These are phyloP conservation scores for Xiphorhynchus elegans DNA, from an alignment of 2,113 vertebrate species.

Conservation along the genomic window DNA sequence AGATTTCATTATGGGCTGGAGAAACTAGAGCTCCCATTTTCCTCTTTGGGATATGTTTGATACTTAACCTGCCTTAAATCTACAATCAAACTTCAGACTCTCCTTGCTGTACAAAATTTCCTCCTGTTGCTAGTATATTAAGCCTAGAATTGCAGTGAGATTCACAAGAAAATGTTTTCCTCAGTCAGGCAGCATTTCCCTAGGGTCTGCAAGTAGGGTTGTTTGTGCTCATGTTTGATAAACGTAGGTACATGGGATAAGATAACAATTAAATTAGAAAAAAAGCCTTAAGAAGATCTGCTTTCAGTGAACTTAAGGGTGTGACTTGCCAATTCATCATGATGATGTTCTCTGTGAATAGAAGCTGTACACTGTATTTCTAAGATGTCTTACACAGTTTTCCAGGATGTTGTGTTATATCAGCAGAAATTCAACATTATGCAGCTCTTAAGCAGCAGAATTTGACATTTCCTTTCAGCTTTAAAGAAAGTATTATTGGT, in stretches of 20 bases:
- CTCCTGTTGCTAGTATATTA: neutral
- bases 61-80: neutral
- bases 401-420: neutral
- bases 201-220: neutral
- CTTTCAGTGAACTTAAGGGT: neutral
- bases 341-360: neutral
- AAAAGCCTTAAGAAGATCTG: neutral
- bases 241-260: neutral
- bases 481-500: neutral
- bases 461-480: neutral
- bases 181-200: neutral
- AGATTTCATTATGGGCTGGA: neutral
- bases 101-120: neutral
- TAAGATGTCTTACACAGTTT: neutral
- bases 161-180: neutral
- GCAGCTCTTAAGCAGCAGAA: slow-evolving; percentile 24
- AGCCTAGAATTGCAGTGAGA: neutral
- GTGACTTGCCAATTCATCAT: neutral
- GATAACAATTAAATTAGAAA: neutral
- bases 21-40: neutral
- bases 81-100: neutral
- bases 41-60: neutral
- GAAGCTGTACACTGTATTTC: neutral
- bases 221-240: neutral
- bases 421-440: slow-evolving; percentile 35